phyloP scores from a whole-genome alignment of 2,113 vertebrate species.

The Tricholaema leucomelas region DNA sequence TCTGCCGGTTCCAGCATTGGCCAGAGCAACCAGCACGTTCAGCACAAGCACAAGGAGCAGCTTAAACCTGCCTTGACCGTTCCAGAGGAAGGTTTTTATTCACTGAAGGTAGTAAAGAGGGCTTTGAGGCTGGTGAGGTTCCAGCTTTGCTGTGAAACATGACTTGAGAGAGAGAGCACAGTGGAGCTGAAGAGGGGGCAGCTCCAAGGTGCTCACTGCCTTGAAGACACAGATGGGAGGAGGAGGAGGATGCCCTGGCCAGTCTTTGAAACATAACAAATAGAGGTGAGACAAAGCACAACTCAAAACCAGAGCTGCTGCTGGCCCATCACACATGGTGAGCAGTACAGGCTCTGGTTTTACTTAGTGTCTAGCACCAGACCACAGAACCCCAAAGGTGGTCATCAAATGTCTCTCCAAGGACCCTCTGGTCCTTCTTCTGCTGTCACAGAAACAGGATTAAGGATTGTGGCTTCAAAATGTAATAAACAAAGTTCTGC shows the following conservation, averaged over 20 bases:
- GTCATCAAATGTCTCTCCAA: background rate
- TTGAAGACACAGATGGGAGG: rapidly evolving
- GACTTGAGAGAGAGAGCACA: rapidly evolving
- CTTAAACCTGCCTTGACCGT: rapidly evolving
- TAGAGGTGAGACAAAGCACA: rapidly evolving
- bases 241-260: rapidly evolving
- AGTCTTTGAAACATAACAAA: background rate
- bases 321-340: background rate
- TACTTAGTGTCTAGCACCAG: background rate
- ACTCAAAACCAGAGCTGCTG: background rate
- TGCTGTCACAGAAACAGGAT: background rate
- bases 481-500: background rate
- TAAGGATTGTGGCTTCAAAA: background rate
- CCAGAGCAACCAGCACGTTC: rapidly evolving
- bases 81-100: background rate
- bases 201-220: background rate
- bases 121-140: background rate
- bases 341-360: background rate
- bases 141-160: rapidly evolving
- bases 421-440: background rate
- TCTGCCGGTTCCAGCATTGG: background rate
- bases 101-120: rapidly evolving
- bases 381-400: background rate
- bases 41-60: rapidly evolving
- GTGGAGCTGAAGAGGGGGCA: rapidly evolving